A percentile compares a stretch with the other conserved stretches of the same genome.
These are phyloP conservation scores for Apotomis betuletana DNA, from an alignment of 2,888 invertebrate genomes.

Conservation along the genomic window DNA sequence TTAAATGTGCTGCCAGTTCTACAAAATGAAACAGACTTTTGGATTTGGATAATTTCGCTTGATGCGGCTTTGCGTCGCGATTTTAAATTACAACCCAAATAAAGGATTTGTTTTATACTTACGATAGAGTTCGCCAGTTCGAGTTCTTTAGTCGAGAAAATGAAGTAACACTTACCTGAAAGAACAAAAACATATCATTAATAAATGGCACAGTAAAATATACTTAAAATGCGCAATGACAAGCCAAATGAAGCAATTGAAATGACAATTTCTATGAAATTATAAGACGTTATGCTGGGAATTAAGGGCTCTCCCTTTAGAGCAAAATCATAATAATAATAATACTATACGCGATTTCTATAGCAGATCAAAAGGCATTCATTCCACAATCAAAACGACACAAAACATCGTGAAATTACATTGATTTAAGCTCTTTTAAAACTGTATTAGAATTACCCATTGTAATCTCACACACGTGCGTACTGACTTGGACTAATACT, in stretches of 20 bases:
- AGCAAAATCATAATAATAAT: conserved; percentile 25
- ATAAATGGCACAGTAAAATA: background rate
- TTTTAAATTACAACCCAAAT: too few species aligned
- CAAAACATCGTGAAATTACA: conserved; percentile 56
- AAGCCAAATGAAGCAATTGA: conserved; percentile 42
- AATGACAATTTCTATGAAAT: conserved; percentile 19
- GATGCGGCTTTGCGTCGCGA: too few species aligned
- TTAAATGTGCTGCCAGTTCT: too few species aligned
- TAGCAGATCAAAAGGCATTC: conserved; percentile 29
- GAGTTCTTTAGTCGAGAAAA: background rate
- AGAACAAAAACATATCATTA: conserved; percentile 56
- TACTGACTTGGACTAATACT: conserved; percentile 64
- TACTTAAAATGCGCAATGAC: conserved; percentile 43
- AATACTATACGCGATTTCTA: conserved; percentile 32
- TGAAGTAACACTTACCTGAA: conserved; percentile 69
- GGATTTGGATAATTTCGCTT: too few species aligned
- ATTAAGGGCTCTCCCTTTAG: conserved; percentile 23
- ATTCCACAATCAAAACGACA: conserved; percentile 60
- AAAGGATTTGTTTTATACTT: background rate
- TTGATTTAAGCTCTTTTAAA: conserved; percentile 4
- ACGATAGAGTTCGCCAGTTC: background rate
- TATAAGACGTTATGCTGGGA: conserved; percentile 17
- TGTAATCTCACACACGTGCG: conserved; percentile 70
- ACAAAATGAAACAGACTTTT: too few species aligned
- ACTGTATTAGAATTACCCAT: conserved; percentile 53